Conservation (phyloP, 2,113 vertebrate species). For the Turdus rufiventris region DNA sequence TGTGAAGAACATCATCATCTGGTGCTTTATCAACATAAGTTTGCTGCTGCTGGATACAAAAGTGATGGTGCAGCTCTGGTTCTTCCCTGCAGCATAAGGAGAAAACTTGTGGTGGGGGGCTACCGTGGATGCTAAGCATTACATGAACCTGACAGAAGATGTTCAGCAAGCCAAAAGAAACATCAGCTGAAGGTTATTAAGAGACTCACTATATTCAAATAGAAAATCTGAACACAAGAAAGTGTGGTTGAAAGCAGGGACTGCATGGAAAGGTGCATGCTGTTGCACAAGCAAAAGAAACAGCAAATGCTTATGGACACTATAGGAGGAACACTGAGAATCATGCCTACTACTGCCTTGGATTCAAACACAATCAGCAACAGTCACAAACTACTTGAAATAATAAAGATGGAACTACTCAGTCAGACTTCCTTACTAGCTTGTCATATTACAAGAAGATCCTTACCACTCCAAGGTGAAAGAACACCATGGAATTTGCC, state of each 20-base stretch:
- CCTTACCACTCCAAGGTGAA: neutral
- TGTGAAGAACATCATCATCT: neutral
- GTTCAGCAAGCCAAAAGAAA: neutral
- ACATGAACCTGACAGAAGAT: neutral
- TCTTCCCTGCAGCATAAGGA: neutral
- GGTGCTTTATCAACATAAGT: neutral
- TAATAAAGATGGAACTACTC: neutral
- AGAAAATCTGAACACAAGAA: neutral
- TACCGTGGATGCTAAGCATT: neutral
- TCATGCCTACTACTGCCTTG: neutral
- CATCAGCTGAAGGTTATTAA: neutral
- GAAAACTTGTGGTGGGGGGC: accelerated
- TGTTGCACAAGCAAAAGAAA: neutral
- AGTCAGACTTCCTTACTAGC: neutral
- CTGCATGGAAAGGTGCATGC: neutral
- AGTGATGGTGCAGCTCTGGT: neutral
- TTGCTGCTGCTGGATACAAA: neutral
- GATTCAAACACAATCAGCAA: accelerated
- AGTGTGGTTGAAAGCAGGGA: accelerated
- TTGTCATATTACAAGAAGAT: neutral
- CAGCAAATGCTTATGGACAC: neutral
- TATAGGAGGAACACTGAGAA: neutral
- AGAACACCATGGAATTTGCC: accelerated
- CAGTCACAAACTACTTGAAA: neutral
- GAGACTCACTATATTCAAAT: neutral